Evolutionary conservation across 2,797 vertebrate genomes (phyloP).

Genomic region (Discoglossus pictus): DNA sequence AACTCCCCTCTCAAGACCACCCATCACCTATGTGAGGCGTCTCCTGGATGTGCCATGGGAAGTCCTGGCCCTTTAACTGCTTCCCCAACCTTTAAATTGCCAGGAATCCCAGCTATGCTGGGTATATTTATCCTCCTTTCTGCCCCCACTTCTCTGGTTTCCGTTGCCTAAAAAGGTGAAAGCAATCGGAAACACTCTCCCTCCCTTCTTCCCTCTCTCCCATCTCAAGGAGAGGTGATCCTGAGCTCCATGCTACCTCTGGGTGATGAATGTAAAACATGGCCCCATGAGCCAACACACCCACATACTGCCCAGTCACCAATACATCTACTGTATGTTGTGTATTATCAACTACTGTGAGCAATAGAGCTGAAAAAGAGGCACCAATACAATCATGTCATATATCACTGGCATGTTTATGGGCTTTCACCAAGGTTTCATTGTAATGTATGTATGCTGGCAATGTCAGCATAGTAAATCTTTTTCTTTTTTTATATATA

Average conservation of each 20-base stretch:
- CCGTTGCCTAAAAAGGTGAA: slow-evolving; percentile 45
- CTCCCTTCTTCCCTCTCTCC: background rate
- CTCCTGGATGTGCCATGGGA: slow-evolving; percentile 39
- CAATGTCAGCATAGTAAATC: too few relatives aligned
- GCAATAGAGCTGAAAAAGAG: too few relatives aligned
- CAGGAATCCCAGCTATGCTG: slow-evolving; percentile 22
- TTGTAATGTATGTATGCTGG: too few relatives aligned
- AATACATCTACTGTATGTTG: background rate
- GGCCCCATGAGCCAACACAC: slow-evolving; percentile 8
- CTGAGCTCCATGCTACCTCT: background rate
- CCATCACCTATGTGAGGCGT: slow-evolving; percentile 33
- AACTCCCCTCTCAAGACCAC: slow-evolving; percentile 39
- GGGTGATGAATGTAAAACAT: background rate
- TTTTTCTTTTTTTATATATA: too few relatives aligned
- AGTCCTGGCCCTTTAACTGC: slow-evolving; percentile 16
- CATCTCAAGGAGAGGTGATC: slow-evolving; percentile 18
- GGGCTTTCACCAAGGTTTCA: too few relatives aligned
- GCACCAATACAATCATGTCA: too few relatives aligned
- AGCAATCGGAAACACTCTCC: slow-evolving; percentile 45
- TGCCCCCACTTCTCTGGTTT: slow-evolving; percentile 46
- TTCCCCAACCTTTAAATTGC: slow-evolving; percentile 39
- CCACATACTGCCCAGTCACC: slow-evolving; percentile 18
- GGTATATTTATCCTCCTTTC: slow-evolving; percentile 53
- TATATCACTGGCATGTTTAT: too few relatives aligned
- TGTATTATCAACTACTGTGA: too few relatives aligned